These are phyloP conservation scores for Pipistrellus pygmaeus DNA, from an alignment of 2,797 vertebrate species.

Conservation along the genomic window DNA sequence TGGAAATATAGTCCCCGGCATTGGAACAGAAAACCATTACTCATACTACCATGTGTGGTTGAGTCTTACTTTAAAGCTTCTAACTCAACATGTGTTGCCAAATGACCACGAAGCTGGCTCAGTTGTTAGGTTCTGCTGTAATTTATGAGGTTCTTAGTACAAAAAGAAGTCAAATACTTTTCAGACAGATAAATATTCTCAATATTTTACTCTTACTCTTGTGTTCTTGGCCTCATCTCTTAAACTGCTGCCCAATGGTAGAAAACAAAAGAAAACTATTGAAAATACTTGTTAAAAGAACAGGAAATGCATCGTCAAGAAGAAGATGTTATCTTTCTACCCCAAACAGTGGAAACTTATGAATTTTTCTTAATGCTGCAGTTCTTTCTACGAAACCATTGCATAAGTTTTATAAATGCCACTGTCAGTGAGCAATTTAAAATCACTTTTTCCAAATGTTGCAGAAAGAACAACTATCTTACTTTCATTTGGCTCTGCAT, in stretches of 20 bases:
- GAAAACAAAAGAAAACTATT: conserved; percentile 32
- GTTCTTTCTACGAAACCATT: conserved; percentile 6
- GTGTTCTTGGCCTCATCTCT: conserved; percentile 38
- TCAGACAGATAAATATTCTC: conserved; percentile 55
- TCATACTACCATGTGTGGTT: not conserved
- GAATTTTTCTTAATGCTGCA: conserved; percentile 31
- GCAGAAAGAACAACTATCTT: not conserved
- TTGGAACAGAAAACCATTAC: conserved; percentile 52
- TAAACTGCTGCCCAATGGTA: conserved; percentile 19
- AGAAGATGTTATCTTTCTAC: conserved; percentile 56
- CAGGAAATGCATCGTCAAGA: conserved; percentile 48
- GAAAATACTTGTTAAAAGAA: conserved; percentile 19
- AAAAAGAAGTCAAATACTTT: conserved; percentile 55
- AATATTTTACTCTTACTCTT: conserved; percentile 36
- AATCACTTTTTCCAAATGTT: conserved; percentile 41
- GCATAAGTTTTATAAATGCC: conserved; percentile 29
- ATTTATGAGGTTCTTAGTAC: conserved; percentile 63
- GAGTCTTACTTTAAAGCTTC: conserved; percentile 48
- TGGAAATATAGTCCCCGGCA: conserved; percentile 36
- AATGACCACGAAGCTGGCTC: conserved; percentile 39
- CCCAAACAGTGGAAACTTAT: conserved; percentile 45
- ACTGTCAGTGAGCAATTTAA: not conserved
- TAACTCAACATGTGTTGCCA: conserved; percentile 29
- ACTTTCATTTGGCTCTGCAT: conserved; percentile 3
- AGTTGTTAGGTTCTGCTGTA: not conserved